Evolutionary conservation across 1,140 invertebrate species (phyloP).

Genomic region (Sitophilus oryzae): DNA sequence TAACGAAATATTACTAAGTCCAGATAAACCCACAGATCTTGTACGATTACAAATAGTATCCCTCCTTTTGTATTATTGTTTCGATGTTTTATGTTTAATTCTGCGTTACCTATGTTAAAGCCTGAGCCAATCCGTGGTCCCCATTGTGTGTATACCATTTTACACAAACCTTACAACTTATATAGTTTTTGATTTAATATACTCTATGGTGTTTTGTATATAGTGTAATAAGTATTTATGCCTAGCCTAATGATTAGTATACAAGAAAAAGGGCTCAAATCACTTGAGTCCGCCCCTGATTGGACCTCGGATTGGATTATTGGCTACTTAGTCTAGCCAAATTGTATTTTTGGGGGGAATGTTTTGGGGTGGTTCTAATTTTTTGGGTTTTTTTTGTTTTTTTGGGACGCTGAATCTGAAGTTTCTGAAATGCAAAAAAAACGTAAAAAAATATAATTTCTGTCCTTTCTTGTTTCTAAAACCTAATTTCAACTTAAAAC

Average conservation of each 20-base stretch:
- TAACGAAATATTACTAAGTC: too few species aligned
- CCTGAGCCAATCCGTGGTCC: slow-evolving; percentile 22
- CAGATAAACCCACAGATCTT: too few species aligned
- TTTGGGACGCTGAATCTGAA: too few species aligned
- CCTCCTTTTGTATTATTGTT: slow-evolving; percentile 8
- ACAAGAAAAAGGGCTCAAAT: slow-evolving; percentile 20
- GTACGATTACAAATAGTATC: background rate
- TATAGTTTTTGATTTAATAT: slow-evolving; percentile 39
- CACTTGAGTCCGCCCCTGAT: background rate
- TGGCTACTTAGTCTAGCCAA: background rate
- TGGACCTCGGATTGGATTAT: background rate
- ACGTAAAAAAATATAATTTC: too few species aligned
- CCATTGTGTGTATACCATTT: slow-evolving; percentile 36
- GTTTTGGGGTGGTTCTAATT: too few species aligned
- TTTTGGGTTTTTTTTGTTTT: too few species aligned
- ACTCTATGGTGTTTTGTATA: slow-evolving; percentile 36
- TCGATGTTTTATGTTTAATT: slow-evolving; percentile 14
- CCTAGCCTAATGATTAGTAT: slow-evolving; percentile 33
- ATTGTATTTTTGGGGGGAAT: too few species aligned
- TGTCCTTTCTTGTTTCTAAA: too few species aligned
- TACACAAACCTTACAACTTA: slow-evolving; percentile 27
- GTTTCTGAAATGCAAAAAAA: too few species aligned
- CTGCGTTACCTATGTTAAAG: slow-evolving; percentile 37
- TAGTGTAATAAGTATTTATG: slow-evolving; percentile 36
- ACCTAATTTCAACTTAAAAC: too few species aligned